Evolutionary conservation across 2,888 invertebrate genomes (phyloP), one percentile per base, ranked within the genome.

Genomic region (Ischnus inquisitorius): DNA sequence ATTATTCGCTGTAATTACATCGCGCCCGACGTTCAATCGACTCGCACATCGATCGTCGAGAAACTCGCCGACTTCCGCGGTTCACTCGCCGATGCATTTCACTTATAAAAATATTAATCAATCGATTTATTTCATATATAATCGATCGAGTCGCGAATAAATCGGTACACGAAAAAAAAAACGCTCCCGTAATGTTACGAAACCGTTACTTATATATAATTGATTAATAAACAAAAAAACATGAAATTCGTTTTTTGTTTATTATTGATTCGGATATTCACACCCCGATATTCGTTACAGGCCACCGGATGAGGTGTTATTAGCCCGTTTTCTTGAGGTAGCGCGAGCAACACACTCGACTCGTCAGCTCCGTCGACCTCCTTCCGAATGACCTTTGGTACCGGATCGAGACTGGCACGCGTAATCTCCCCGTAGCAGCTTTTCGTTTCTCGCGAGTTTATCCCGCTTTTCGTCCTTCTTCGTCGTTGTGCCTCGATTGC

Each of bases 311-410:
- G 54, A 57, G 54, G 22, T 12, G 22, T 1, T 22, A 62, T 74
- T 74, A 74, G 74, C 67, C 60, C 54, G 39, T 77, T 77, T 60
- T 77, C 77, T 54, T 67, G 57, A 57, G 77, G 67, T 67, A 48
- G 19, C 62, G 51, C 62, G 2, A 48, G 39, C 28, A 71, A 39
- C 57, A 43, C 22, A 19, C 19, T 54, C 64, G 48, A 39, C 75
- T 68, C 77, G 57, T 68, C 77, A 62, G 68, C 19, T 25, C 48
- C 28, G 34, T 68, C 77, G 77, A 68, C 77, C 77, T 69, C 77
- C 60, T 77, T 77, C 77, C 77, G 77, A 77, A 60, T 77, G 68
- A 77, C 77, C 77, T 68, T 77, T 68, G 68, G 77, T 77, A 77
- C 77, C 77, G 77, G 77, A 77, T 77, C 68, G 68, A 43, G 57